phyloP scores from a whole-genome alignment of 2,888 invertebrate genomes.

The Lasioglossum malachurum region DNA sequence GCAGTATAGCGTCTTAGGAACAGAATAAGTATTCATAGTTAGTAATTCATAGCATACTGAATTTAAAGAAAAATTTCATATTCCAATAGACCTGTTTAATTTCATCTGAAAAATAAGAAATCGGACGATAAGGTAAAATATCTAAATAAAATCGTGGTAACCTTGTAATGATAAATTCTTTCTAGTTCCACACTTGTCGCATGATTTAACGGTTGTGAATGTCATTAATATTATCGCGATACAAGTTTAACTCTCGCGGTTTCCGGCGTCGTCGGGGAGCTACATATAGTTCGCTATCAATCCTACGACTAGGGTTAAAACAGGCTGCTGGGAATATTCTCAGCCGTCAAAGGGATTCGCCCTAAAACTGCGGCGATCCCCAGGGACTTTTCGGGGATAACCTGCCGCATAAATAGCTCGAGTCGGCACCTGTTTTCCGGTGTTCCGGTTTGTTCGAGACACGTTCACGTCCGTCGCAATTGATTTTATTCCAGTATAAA shows the following conservation, averaged over 20 bases:
- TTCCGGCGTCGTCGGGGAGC: slow-evolving; percentile 20
- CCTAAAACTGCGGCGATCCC: slow-evolving; percentile 50
- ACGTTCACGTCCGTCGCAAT: not conserved
- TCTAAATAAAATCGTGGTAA: no score
- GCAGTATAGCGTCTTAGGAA: no score
- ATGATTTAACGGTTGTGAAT: no score
- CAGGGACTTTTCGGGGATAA: slow-evolving; percentile 45
- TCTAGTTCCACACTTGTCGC: not conserved
- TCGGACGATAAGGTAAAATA: no score
- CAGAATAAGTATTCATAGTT: no score
- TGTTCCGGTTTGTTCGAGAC: not conserved
- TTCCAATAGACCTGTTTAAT: no score
- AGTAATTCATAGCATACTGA: no score
- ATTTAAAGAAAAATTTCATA: no score
- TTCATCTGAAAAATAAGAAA: no score
- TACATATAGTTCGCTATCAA: not conserved
- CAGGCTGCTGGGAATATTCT: slow-evolving; percentile 16
- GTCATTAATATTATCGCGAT: not conserved
- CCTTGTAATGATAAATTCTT: not conserved
- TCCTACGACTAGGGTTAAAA: slow-evolving; percentile 15
- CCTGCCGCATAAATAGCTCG: slow-evolving; percentile 59
- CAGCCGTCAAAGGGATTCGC: slow-evolving; percentile 49
- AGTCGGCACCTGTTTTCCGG: slow-evolving; percentile 46
- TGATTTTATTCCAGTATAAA: not conserved
- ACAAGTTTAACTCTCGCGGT: slow-evolving; percentile 3